A percentile compares a stretch with the other conserved stretches of the same genome.
Evolutionary conservation across 2,113 vertebrate genomes (phyloP).

Genomic region (Uria lomvia): DNA sequence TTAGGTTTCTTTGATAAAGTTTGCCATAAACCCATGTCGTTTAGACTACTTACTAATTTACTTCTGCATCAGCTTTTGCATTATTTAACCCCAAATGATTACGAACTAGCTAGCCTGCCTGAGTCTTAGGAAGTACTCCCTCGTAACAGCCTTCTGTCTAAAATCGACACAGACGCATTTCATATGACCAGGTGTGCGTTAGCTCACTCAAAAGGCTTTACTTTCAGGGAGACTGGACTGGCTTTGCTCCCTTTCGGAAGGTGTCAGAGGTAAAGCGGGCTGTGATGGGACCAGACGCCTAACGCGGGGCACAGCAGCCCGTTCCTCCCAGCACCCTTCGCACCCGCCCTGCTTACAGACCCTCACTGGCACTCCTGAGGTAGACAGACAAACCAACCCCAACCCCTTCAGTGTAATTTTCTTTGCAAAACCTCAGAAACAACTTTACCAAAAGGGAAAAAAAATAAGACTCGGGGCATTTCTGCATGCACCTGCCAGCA

Average conservation of each 20-base stretch:
- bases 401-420: neutral
- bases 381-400: neutral
- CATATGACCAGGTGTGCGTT: neutral
- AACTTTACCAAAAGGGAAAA: neutral
- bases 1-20: constrained; percentile 47
- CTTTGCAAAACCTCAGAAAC: neutral
- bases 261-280: neutral
- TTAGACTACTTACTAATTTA: constrained; percentile 35
- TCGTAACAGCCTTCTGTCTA: neutral
- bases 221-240: neutral
- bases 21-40: neutral
- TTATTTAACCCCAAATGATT: constrained; percentile 41
- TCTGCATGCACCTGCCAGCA: neutral
- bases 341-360: neutral
- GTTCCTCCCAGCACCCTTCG: neutral
- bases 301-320: rapidly evolving
- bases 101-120: neutral
- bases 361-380: neutral
- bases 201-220: neutral
- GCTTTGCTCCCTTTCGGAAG: neutral
- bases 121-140: neutral
- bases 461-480: neutral
- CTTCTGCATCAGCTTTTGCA: constrained; percentile 27
- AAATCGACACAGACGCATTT: neutral
- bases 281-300: neutral